Evolutionary conservation across 2,888 invertebrate species (phyloP), one percentile per base, ranked within the genome.

Genomic region (Nemoura dubitans): DNA sequence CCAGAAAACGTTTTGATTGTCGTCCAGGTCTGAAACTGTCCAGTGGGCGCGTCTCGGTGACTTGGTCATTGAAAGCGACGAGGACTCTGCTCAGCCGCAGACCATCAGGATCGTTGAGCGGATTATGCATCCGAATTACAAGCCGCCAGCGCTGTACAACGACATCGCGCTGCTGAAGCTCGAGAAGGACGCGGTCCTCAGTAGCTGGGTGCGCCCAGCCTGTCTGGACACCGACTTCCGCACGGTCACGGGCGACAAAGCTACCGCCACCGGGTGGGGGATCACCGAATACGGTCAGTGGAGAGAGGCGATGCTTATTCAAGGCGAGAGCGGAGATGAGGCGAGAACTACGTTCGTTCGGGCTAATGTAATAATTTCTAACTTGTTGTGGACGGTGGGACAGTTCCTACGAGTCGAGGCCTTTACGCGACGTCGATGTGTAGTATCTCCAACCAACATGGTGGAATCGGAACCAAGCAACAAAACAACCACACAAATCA

Each of bases 141-240:
- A 90, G 0, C 92, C 93, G 0, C 93, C 93, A 0, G 89, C 89
- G 0, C 92, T 92, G 26, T 95, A 96, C 91, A 92, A 95, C 88
- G 96, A 96, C 89, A 94, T 96, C 85, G 95, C 95, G 0, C 90
- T 96, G 0, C 87, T 96, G 0, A 92, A 93, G 89, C 90, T 95
- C 76, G 90, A 90, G 0, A 89, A 90, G 0, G 87, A 86, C 78
- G 90, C 92, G 0, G 85, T 43, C 14, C 88, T 89, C 82, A 87
- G 59, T 84, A 85, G 83, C n/a, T 85, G 27, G 36, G 27, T 93
- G 14, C 90, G 91, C 87, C 93, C 93, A 0, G 93, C 93, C 10
- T 93, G 93, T 90, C 90, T 93, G n/a, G 76, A 87, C 42, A 85
- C 83, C 14, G 28, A 83, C 21, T 30, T 21, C 2, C 43, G 85